Base-by-base conservation (phyloP, 2,888 invertebrate genomes). In the Crioceris asparagi region DNA sequence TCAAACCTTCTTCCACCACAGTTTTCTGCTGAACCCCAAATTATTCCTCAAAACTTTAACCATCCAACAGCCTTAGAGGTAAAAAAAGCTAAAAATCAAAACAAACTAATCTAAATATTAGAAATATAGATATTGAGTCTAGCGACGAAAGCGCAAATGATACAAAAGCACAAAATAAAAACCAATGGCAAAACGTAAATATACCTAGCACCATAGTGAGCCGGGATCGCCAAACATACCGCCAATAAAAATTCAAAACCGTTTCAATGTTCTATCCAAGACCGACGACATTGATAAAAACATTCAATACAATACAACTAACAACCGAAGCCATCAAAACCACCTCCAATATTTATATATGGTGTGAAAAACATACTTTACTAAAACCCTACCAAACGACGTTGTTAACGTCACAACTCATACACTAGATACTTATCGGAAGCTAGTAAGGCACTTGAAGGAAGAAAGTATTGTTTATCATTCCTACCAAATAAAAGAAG, bases 321-420 rank as follows among this genome's bases (percentile, higher is more conserved):
- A 31, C n/a, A 27, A 27, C n/a, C n/a, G 11, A 27, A 27, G 5
- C 5, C n/a, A 5, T 11, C n/a, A n/a, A 31, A 31, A n/a, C 31
- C 17, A 31, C n/a, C 31, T 8, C 17, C 17, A 31, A n/a, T 18
- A 17, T 18, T 16, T 17, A 17, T 17, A 17, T n/a, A 11, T 17
- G 17, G n/a, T 17, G n/a, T 17, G 31, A 10, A 17, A 11, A 17
- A 6, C n/a, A n/a, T n/a, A n/a, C n/a, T n/a, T n/a, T n/a, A n/a
- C n/a, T n/a, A 31, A 31, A 31, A 31, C 17, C 8, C 10, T 33
- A 3, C 23, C 25, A 14, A 33, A 33, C 12, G 23, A 23, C 21
- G 23, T 33, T 11, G 23, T 33, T 4, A 33, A 33, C 21, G 23
- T 33, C 8, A 33, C 21, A 3, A 5, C n/a, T 12, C 8, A 19